Percentiles rank a stretch among this genome's conserved stretches.
Conservation (phyloP, 2,113 vertebrate genomes). For the Elachura formosa region DNA sequence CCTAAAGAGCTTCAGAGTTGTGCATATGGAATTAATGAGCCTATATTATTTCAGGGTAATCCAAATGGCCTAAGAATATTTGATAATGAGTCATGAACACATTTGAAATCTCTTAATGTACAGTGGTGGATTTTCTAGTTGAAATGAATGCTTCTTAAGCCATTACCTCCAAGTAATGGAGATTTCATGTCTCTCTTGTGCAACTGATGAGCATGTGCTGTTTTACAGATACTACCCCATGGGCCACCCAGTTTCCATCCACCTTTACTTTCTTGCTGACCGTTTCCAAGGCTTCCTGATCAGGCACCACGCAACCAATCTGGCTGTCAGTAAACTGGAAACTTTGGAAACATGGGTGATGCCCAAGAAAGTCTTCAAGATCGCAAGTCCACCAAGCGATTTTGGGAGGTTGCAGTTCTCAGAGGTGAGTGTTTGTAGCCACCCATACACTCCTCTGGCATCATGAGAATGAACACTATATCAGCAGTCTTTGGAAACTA, state of each 20-base stretch:
- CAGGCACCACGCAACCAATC: conserved; percentile 90
- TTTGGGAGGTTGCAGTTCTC: conserved; percentile 90
- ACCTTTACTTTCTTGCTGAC: conserved; percentile 95
- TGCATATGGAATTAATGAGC: neutral
- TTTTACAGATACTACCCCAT: conserved; percentile 89
- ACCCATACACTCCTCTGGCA: neutral
- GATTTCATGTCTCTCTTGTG: neutral
- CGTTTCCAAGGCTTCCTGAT: conserved; percentile 96
- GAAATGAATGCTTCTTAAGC: neutral
- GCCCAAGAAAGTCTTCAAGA: conserved; percentile 90
- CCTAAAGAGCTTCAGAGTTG: neutral
- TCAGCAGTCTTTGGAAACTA: neutral
- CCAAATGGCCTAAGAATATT: neutral
- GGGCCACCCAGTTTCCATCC: conserved; percentile 91
- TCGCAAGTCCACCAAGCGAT: conserved; percentile 82
- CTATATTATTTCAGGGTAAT: neutral
- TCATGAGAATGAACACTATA: neutral
- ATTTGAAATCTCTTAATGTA: neutral
- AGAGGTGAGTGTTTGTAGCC: conserved; percentile 74
- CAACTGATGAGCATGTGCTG: neutral
- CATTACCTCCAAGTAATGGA: neutral
- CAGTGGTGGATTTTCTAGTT: neutral
- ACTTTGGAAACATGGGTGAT: conserved; percentile 96
- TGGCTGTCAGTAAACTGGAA: conserved; percentile 94
- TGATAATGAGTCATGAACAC: neutral